Evolutionary conservation across 2,113 vertebrate species (phyloP).

Genomic region (Triplophysa rosa): DNA sequence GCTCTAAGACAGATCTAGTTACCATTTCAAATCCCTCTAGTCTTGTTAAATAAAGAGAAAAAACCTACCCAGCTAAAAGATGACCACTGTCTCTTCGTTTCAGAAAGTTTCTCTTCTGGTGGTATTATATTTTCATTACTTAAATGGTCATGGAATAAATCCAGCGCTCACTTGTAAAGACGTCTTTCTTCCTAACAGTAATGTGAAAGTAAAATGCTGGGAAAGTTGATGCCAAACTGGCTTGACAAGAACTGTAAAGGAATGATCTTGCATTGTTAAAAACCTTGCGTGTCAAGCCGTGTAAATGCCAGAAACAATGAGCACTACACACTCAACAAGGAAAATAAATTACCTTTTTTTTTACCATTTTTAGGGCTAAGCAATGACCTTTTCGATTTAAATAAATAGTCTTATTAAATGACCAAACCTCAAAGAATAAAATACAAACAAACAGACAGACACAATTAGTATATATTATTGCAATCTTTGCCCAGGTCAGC

Average conservation of each 20-base stretch:
- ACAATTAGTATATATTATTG: too few relatives aligned
- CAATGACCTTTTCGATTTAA: too few relatives aligned
- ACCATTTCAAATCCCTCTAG: background rate
- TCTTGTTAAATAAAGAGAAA: background rate
- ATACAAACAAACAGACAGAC: too few relatives aligned
- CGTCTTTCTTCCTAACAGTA: background rate
- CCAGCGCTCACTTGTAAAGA: background rate
- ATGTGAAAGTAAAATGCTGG: background rate
- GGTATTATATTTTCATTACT: background rate
- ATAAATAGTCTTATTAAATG: too few relatives aligned
- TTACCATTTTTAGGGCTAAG: too few relatives aligned
- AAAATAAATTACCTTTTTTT: background rate
- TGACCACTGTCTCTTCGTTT: background rate
- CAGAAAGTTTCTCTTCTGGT: background rate
- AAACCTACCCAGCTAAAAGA: background rate
- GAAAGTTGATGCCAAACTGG: constrained; percentile 65
- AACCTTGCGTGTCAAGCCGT: background rate
- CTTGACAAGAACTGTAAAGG: constrained; percentile 41
- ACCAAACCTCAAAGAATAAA: too few relatives aligned
- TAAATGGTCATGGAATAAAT: background rate
- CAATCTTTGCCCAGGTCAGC: too few relatives aligned
- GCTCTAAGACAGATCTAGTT: background rate
- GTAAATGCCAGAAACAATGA: background rate
- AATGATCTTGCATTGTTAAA: background rate
- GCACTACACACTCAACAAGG: background rate